phyloP scores from a whole-genome alignment of 2,888 invertebrate species.

The Orthonevra nobilis region DNA sequence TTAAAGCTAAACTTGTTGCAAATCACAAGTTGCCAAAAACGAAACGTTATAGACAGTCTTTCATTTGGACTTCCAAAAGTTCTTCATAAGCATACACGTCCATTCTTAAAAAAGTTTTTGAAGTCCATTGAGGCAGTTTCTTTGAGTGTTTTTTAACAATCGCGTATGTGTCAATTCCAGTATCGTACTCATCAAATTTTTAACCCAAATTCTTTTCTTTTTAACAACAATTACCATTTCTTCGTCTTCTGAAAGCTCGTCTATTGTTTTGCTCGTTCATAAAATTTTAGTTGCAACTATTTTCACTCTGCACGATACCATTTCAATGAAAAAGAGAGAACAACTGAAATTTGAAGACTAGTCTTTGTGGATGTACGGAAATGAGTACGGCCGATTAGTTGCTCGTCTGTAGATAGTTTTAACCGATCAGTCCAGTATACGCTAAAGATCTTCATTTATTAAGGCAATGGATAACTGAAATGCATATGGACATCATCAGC shows the following conservation, averaged over 20 bases:
- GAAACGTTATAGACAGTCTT: not conserved
- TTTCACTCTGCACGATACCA: not conserved
- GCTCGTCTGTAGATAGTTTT: not conserved
- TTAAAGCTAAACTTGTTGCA: not conserved
- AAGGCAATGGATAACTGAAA: no score
- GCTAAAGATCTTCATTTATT: no score
- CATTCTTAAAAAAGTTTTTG: not conserved
- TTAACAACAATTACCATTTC: not conserved
- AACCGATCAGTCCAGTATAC: no score
- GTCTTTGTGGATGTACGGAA: not conserved
- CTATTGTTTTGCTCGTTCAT: not conserved
- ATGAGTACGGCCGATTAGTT: not conserved
- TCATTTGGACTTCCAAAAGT: not conserved
- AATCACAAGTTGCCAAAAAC: not conserved
- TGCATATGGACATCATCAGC: no score
- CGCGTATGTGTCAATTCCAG: not conserved
- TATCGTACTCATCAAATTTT: not conserved
- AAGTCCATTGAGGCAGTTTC: not conserved
- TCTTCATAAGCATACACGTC: not conserved
- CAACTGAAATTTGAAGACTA: not conserved
- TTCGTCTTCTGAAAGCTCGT: not conserved
- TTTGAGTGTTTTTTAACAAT: not conserved
- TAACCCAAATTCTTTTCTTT: not conserved
- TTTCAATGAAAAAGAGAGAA: not conserved
- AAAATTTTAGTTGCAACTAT: conserved; percentile 1